Evolutionary conservation across 1,140 invertebrate genomes (phyloP).

Genomic region (Nasonia longicornis): DNA sequence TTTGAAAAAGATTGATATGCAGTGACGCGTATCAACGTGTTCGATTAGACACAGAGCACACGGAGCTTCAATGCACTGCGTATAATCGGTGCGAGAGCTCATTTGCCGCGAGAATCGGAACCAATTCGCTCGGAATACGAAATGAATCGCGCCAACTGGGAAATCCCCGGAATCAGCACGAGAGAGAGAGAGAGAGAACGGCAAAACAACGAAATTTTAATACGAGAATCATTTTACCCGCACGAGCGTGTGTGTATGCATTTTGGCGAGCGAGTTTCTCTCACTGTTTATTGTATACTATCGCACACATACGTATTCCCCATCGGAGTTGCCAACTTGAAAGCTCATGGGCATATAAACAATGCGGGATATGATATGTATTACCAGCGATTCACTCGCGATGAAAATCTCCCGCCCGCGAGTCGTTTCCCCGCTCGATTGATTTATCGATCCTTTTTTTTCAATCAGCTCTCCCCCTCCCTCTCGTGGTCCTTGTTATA

Average conservation of each 20-base stretch:
- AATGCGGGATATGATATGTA: slow-evolving; percentile 1
- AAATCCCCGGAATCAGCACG: not conserved
- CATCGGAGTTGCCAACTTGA: not conserved
- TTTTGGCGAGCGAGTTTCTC: not conserved
- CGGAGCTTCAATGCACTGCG: too few species aligned
- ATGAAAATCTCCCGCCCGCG: not conserved
- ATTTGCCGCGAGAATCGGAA: not conserved
- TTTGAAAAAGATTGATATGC: too few species aligned
- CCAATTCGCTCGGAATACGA: not conserved
- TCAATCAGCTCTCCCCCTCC: not conserved
- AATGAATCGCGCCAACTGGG: not conserved
- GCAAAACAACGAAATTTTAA: slow-evolving; percentile 7
- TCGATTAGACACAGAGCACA: not conserved
- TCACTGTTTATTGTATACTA: not conserved
- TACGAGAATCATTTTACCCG: not conserved
- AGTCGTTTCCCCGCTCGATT: not conserved
- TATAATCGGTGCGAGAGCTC: not conserved
- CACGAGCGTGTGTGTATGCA: not conserved
- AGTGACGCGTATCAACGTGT: not conserved
- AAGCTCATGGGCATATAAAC: slow-evolving; percentile 8
- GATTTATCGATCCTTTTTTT: not conserved
- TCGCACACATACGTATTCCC: not conserved
- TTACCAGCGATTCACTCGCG: not conserved
- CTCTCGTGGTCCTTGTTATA: too few species aligned
- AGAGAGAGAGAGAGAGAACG: not conserved